Evolutionary conservation across 2,113 vertebrate genomes (phyloP), one percentile per base, ranked within the genome.

Genomic region (Motacilla tschutschensis): DNA sequence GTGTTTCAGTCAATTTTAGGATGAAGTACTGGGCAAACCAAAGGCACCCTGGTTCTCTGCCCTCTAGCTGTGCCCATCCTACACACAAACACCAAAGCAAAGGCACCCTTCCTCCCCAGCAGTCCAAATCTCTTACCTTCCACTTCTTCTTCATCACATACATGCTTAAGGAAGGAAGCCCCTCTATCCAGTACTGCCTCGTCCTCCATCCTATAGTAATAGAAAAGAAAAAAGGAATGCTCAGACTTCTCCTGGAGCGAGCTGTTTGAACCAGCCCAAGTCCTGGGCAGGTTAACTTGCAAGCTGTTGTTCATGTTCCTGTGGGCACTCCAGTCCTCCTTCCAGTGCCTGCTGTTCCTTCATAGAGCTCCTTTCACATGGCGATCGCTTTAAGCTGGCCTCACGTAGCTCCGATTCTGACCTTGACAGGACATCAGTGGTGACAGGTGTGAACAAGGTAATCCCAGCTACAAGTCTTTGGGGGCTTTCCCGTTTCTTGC

Each of bases 201-300:
- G 94, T 99, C 99, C 97, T 99, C 99, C 98, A 99, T 98, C 98
- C 99, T 99, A 95, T 99, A 99, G 97, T 99, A 98, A 97, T 99
- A 99, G 94, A 99, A 99, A 93, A 99, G 98, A 97, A 99, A 99
- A 93, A 99, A 99, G 97, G 99, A 99, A 96, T 98, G 98, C 96
- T 99, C 98, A 99, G 98, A 98, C 96, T 98, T 99, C 93, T 99
- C 98, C 96, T 98, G 98, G 91, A 99, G 96, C 0, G 98, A 98
- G 96, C 97, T 91, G 69, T 96, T 97, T 6, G 98, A 97, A 84
- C 96, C 97, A 88, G 97, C 98, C 94, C 97, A 91, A 92, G 95
- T 95, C 88, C 92, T 97, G 41, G 98, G 98, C 97, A 98, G 96
- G 89, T 97, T 97, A 92, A 98, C 97, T 96, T 98, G 98, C 91